Evolutionary conservation across 2,113 vertebrate genomes (phyloP).

Genomic region (Pogona vitticeps): DNA sequence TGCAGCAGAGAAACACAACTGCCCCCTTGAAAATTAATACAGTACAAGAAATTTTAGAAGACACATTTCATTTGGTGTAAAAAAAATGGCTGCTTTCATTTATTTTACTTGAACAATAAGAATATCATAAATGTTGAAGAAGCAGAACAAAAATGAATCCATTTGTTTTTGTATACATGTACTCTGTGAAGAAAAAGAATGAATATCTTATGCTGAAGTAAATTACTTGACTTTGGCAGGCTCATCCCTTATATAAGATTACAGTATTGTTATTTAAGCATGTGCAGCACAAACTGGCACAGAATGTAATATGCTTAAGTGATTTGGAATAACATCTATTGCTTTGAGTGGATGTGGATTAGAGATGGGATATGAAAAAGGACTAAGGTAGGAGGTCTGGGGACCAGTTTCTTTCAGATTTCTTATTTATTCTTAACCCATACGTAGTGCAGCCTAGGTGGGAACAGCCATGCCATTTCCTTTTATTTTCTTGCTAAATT

Average conservation of each 20-base stretch:
- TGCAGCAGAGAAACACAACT: no score
- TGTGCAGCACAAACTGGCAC: not conserved
- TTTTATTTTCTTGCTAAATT: slow-evolving; percentile 29
- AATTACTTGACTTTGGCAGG: not conserved
- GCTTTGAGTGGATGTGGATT: not conserved
- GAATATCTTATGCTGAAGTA: not conserved
- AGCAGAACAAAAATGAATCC: not conserved
- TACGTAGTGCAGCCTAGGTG: not conserved
- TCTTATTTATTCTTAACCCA: slow-evolving; percentile 33
- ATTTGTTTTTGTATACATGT: no score
- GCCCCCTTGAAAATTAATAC: no score
- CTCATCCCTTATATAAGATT: not conserved
- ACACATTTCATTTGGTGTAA: not conserved
- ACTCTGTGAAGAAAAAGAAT: no score
- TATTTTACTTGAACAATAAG: not conserved
- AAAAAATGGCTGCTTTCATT: not conserved
- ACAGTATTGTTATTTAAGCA: not conserved
- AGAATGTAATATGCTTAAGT: not conserved
- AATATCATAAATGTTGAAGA: not conserved
- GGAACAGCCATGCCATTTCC: not conserved
- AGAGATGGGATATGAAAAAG: not conserved
- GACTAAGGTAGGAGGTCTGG: slow-evolving; percentile 21
- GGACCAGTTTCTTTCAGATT: slow-evolving; percentile 21
- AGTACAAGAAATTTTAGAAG: not conserved
- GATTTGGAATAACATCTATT: not conserved